Evolutionary conservation across 2,113 vertebrate genomes (phyloP).

Genomic region (Archilochus colubris): DNA sequence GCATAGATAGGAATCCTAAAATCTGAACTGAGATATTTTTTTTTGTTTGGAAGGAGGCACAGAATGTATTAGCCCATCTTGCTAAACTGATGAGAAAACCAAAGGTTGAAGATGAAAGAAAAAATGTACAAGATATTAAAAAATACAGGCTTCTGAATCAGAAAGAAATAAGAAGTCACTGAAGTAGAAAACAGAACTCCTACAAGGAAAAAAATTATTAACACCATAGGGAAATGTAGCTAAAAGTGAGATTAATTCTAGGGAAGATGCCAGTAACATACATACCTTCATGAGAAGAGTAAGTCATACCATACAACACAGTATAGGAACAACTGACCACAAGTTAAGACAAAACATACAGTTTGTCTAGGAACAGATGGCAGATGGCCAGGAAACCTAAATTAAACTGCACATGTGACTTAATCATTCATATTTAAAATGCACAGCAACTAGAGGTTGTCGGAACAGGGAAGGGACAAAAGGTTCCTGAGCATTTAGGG

Average conservation of each 20-base stretch:
- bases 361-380: not conserved
- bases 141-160: not conserved
- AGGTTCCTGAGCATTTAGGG: not conserved
- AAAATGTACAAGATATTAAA: constrained; percentile 22
- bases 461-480: not conserved
- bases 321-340: not conserved
- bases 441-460: not conserved
- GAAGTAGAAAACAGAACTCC: constrained; percentile 36
- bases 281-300: not conserved
- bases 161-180: constrained; percentile 15
- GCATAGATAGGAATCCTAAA: not conserved
- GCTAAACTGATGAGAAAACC: constrained; percentile 4
- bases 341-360: not conserved
- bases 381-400: not conserved
- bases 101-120: not conserved
- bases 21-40: not conserved
- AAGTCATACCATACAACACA: not conserved
- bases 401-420: not conserved
- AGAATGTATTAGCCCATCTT: not conserved
- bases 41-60: not conserved
- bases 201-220: not conserved
- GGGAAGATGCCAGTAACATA: not conserved
- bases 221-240: not conserved
- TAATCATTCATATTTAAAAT: not conserved
- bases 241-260: constrained; percentile 26